Percentiles rank a stretch among this genome's conserved stretches.
phyloP scores from a whole-genome alignment of 35 echinoderm and acorn worm genomes.

The Hemicentrotus pulcherrimus region DNA sequence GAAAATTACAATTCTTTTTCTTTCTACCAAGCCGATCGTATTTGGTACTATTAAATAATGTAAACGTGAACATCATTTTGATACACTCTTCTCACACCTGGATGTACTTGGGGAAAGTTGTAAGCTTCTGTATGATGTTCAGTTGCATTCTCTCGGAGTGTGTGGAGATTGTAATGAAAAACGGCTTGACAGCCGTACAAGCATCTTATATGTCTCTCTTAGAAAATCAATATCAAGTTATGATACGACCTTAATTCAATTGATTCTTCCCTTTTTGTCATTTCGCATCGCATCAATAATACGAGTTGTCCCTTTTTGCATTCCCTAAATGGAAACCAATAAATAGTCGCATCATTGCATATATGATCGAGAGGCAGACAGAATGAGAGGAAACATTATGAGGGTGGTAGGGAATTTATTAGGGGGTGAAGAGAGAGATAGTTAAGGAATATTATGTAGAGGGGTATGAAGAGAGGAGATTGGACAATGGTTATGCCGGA shows the following conservation, averaged over 20 bases:
- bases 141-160: neutral
- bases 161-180: neutral
- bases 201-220: neutral
- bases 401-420: neutral
- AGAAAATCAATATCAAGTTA: conserved; percentile 20
- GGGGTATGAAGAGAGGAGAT: too few species aligned
- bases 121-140: neutral
- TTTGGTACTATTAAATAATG: too few species aligned
- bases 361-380: neutral
- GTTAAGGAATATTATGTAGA: too few species aligned
- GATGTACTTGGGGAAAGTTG: neutral
- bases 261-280: neutral
- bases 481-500: too few species aligned
- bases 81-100: too few species aligned
- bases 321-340: conserved; percentile 18
- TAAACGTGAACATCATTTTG: too few species aligned
- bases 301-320: neutral
- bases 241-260: conserved; percentile 5
- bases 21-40: too few species aligned
- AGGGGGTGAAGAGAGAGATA: too few species aligned
- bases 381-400: neutral
- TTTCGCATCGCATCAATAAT: neutral
- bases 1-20: too few species aligned
- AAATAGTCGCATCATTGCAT: neutral
- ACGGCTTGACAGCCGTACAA: neutral